Evolutionary conservation across 2,888 invertebrate species (phyloP).

Genomic region (Branchellion lobata): DNA sequence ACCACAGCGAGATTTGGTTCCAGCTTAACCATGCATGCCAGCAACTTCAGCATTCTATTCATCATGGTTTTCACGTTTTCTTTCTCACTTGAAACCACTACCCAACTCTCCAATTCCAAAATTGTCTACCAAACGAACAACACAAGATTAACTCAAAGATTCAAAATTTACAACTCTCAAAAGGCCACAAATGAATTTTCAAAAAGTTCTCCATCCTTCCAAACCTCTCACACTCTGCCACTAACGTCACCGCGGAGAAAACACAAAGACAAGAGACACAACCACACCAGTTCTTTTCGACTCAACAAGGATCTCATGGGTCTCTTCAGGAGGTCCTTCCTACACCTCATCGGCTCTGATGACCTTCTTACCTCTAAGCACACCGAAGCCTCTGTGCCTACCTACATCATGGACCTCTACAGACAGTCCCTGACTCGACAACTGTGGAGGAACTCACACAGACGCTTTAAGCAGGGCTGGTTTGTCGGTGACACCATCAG

Average conservation of each 20-base stretch:
- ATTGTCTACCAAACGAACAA: background rate
- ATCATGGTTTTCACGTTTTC: background rate
- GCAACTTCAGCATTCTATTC: background rate
- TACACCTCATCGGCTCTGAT: slow-evolving; percentile 24
- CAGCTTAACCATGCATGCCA: background rate
- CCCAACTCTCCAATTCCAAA: background rate
- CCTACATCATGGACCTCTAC: slow-evolving; percentile 40
- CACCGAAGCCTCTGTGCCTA: slow-evolving; percentile 1
- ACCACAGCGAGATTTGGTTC: slow-evolving; percentile 1
- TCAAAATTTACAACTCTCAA: background rate
- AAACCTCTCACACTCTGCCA: background rate
- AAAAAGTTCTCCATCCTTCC: background rate
- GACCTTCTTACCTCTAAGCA: background rate
- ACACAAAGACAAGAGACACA: background rate
- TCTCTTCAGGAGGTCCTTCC: slow-evolving; percentile 3
- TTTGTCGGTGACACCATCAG: slow-evolving; percentile 38
- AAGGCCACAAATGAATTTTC: background rate
- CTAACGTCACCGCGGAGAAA: slow-evolving; percentile 4
- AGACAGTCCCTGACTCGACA: slow-evolving; percentile 14
- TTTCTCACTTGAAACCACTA: background rate
- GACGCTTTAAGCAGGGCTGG: background rate
- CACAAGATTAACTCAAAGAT: background rate
- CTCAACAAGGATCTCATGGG: background rate
- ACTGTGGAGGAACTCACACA: background rate
- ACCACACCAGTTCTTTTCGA: too few species aligned